Evolutionary conservation across 92 coral and sea anemone species (phyloP).

Genomic region (Pocillopora grandis): DNA sequence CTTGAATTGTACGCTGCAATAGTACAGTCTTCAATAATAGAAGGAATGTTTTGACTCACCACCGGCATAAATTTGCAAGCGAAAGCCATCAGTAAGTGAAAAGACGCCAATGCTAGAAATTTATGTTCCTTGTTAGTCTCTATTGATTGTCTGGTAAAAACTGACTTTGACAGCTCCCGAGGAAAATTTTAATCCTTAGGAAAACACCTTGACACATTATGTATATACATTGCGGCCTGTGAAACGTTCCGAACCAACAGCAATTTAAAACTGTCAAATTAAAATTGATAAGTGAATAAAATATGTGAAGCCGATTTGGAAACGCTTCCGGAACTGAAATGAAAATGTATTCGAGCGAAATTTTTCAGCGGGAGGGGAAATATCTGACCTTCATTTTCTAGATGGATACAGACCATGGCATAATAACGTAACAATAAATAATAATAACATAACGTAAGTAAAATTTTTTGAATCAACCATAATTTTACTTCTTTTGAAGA

Average conservation of each 20-base stretch:
- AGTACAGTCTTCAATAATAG: background rate
- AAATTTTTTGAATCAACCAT: background rate
- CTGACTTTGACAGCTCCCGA: conserved; percentile 6
- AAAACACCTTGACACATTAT: conserved; percentile 26
- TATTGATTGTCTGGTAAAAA: conserved; percentile 8
- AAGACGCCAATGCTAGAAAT: background rate
- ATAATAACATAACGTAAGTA: background rate
- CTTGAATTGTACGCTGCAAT: background rate
- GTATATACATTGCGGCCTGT: conserved; percentile 24
- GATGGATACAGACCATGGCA: background rate
- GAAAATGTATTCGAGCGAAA: background rate
- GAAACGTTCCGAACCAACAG: conserved; percentile 38
- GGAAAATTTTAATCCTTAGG: conserved; percentile 7
- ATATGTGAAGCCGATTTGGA: conserved; percentile 27
- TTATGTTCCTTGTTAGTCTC: background rate
- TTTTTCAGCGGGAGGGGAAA: background rate
- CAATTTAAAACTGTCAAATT: conserved; percentile 43
- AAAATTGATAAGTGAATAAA: conserved; percentile 41
- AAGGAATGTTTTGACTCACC: conserved; percentile 14
- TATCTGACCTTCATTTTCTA: background rate
- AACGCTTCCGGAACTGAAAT: conserved; percentile 3
- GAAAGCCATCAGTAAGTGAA: conserved; percentile 21
- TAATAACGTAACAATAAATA: background rate
- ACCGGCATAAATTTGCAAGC: conserved; percentile 44
- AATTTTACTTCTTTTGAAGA: background rate